A percentile compares a stretch with the other conserved stretches of the same genome.
Conservation (phyloP, 2,797 vertebrate species). For the Alauda arvensis region DNA sequence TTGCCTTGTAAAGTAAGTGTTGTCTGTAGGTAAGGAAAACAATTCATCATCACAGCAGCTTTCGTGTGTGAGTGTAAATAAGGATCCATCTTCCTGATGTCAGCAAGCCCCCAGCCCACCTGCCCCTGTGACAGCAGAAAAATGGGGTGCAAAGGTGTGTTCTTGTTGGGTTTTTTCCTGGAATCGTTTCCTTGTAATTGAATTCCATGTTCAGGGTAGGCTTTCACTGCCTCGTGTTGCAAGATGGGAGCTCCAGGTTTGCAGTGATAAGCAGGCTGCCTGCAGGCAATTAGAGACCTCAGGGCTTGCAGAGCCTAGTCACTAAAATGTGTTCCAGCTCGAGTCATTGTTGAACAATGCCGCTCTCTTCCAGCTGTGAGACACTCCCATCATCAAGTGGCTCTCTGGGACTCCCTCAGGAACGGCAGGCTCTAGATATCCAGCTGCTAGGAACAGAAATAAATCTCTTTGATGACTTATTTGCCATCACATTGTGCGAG, state of each 20-base stretch:
- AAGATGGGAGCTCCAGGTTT: neutral
- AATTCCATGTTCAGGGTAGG: neutral
- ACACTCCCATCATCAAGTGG: conserved; percentile 21
- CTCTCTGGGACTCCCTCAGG: conserved; percentile 33
- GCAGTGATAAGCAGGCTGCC: neutral
- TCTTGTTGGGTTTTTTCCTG: neutral
- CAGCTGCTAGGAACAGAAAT: conserved; percentile 59
- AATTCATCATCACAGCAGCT: neutral
- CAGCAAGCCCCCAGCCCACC: neutral
- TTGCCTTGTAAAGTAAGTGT: neutral
- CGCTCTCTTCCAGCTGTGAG: conserved; percentile 50
- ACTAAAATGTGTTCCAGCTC: conserved; percentile 25
- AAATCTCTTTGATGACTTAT: conserved; percentile 58
- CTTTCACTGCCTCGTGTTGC: neutral
- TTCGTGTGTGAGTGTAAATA: neutral
- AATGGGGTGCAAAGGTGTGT: neutral
- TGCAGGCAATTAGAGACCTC: conserved; percentile 36
- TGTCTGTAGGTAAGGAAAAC: neutral
- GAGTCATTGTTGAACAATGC: conserved; percentile 16
- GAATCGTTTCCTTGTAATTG: neutral
- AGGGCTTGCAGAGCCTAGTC: conserved; percentile 10
- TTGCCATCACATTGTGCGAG: conserved; percentile 36
- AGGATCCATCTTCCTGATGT: neutral
- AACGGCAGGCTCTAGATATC: neutral
- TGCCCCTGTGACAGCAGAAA: neutral